These are phyloP conservation scores for Heliconius hewitsoni DNA, from an alignment of 1,140 invertebrate species.

Conservation along the genomic window DNA sequence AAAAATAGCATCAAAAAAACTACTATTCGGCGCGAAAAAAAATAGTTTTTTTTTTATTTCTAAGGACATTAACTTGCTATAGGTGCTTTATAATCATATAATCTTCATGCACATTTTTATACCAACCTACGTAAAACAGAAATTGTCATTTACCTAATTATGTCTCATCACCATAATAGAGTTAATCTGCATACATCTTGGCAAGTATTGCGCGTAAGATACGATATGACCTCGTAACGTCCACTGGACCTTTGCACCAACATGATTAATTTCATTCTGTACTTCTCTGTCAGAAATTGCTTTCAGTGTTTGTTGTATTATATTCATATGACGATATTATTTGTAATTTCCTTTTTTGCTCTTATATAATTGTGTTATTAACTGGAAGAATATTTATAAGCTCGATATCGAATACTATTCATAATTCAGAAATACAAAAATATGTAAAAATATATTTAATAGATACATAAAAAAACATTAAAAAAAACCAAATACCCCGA, in stretches of 20 bases:
- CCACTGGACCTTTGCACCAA: neutral
- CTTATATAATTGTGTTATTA: too few species aligned
- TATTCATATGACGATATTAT: neutral
- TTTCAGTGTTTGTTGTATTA: neutral
- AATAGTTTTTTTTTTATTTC: too few species aligned
- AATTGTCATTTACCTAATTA: constrained; percentile 6
- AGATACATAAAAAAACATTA: too few species aligned
- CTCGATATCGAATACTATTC: too few species aligned
- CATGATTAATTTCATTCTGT: neutral
- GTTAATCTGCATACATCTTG: constrained; percentile 12
- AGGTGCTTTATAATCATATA: too few species aligned
- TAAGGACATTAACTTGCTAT: too few species aligned
- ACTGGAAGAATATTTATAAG: too few species aligned
- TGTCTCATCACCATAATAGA: constrained; percentile 14
- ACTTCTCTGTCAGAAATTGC: neutral
- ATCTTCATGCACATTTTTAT: neutral
- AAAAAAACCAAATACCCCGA: too few species aligned
- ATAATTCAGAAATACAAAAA: too few species aligned
- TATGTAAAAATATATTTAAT: too few species aligned
- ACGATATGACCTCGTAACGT: neutral
- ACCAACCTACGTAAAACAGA: neutral
- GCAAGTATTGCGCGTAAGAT: neutral
- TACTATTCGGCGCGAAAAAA: too few species aligned
- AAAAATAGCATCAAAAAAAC: too few species aligned
- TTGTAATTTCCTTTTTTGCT: neutral